Base-by-base conservation (phyloP, 2,797 vertebrate species). In the Acanthurus tractus region DNA sequence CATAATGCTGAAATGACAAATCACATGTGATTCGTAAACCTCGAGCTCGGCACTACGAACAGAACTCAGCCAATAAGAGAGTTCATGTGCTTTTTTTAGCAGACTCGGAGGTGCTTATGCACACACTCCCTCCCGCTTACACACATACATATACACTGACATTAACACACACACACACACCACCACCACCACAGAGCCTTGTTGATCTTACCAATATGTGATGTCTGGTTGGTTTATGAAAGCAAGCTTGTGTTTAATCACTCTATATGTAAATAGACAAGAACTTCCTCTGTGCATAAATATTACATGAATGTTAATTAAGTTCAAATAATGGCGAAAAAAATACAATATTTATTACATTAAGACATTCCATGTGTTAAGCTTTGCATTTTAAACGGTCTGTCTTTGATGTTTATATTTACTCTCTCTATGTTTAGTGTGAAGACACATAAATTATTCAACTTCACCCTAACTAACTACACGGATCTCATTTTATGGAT, bases 321-420 rank as follows among this genome's bases (percentile, higher is more conserved):
- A 93, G 91, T 93, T 94, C 88, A 93, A 94, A 95, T 94, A 94
- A 92, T 87, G 78, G 88, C 76, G 80, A 13, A 64, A 90, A 93
- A 91, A 90, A 94, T 95, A 91, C 89, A 94, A 93, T 94, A 94
- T 94, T 94, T 92, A 94, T 94, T 89, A 84, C 88, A 89, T 93
- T 90, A 92, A 89, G 82, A 90, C 70, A 63, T 86, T 74, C 74
- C 80, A 67, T 86, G 83, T 91, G 52, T 91, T 83, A 84, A 89
- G 78, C 84, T 88, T 89, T 90, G 88, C 90, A 91, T 94, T 92
- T 93, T 83, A 90, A 93, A 92, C 66, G 82, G 48, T 67, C 89
- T 25, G 64, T 87, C 93, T 94, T 94, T 96, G 93, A 95, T 94
- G 93, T 96, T 96, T 95, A 83, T 95, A 95, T 95, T 95, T 95